Base-by-base conservation (phyloP, 2,797 vertebrate genomes). In the Pangasius mekongensis region DNA sequence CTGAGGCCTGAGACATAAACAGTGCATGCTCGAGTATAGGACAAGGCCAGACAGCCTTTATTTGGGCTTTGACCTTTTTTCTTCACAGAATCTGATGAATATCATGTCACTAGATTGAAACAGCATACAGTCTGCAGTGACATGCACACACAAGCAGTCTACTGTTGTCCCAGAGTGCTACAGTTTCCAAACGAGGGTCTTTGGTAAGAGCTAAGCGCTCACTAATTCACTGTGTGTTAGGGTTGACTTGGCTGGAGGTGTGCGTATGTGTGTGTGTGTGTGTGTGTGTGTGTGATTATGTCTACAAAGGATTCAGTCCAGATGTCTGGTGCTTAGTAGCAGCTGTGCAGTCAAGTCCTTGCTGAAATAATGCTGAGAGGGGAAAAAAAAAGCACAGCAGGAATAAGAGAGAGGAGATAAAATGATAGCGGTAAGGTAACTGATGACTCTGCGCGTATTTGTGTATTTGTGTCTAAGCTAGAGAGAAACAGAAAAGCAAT, bases 241-340 rank as follows among this genome's bases (percentile, higher is more conserved):
- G 49, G 60, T n/a, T 71, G 52, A 82, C 64, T 43, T 71, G 64
- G 6, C 7, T 82, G 81, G 58, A 47, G 58, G 81, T 66, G 60
- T 49, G 81, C 39, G 52, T 14, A 14, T 74, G 71, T 54, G 49
- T 80, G 54, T 80, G 76, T 78, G 56, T 86, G 43, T 78, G 54
- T 87, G 80, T 73, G 16, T 82, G 54, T 56, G 71, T 77, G 84
- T 60, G 36, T 74, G 83, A 66, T 62, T 83, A 47, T 47, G 81
- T 83, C 81, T 83, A 66, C 60, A 66, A 49, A 86, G 87, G 43
- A 60, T 84, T 86, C 49, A 67, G 30, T 89, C 88, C 91, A 91
- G 86, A 89, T 90, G 91, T 89, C 74, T 82, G 64, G 85, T 58
- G 83, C 33, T 90, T 87, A 91, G 49, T 22, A 87, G 81, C 87